Evolutionary conservation across 2,797 vertebrate genomes (phyloP), one percentile per base, ranked within the genome.

Genomic region (Acanthurus tractus): DNA sequence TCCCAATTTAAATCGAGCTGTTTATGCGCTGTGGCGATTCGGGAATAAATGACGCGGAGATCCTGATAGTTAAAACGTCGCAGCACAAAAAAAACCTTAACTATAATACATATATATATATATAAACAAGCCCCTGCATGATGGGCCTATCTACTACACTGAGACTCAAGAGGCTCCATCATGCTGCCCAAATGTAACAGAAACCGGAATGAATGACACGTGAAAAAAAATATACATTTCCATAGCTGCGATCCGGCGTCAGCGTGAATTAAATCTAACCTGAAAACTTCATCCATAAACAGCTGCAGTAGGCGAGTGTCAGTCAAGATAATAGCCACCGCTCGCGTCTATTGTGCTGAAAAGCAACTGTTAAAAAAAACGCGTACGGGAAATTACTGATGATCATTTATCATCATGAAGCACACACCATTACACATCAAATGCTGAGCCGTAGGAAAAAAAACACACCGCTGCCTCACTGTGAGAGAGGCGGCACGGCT

Each of bases 261-360:
- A 66, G 23, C 36, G 48, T 8, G 78, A 63, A 80, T 71, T 18
- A 62, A 36, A 74, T 48, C 63, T 8, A 80, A 53, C 36, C 63
- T 29, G 58, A 77, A 89, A 93, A 91, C 86, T 93, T 91, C 79
- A 74, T 57, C 84, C 76, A 63, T 12, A 58, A 78, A 78, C 70
- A 79, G 81, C 88, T 77, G 68, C 86, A 79, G 79, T 5, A 55
- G 42, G 57, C 29, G 62, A 45, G 29, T 14, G 55, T 63, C 63
- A 48, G 61, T 69, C 48, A 8, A 52, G 0, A 44, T 1, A 23
- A 44, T 0, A 23, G 44, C 23, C 1, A 2, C 22, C 13, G 34
- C 17, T 61, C 25, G 50, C 8, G 13, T 20, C 50, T 38, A 15
- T 11, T 3, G 46, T 1, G 3, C 22, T 12, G 46, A 65, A 17